phyloP scores from a whole-genome alignment of 2,888 invertebrate genomes.

The Entomobrya proxima region DNA sequence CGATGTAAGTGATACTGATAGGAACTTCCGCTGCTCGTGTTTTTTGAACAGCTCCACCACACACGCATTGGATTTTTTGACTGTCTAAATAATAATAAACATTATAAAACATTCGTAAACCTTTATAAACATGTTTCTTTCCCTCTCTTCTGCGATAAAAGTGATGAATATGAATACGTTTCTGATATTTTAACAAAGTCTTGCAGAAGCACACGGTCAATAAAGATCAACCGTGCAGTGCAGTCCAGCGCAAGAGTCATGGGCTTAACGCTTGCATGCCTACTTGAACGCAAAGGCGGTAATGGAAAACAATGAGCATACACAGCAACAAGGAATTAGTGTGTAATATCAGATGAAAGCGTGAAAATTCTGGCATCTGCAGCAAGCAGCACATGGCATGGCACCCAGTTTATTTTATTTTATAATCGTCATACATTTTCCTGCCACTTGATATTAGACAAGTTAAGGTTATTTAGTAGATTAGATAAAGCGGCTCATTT shows the following conservation, averaged over 20 bases:
- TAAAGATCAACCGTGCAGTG: constrained; percentile 16
- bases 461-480: constrained; percentile 70
- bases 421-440: constrained; percentile 68
- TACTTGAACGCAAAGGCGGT: constrained; percentile 25
- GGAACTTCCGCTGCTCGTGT: constrained; percentile 68
- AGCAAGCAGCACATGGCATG: constrained; percentile 46
- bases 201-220: neutral
- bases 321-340: neutral
- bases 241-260: too few species aligned
- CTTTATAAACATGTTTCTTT: neutral
- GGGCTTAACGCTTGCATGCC: neutral
- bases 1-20: constrained; percentile 71
- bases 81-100: constrained; percentile 38
- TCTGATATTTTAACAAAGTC: neutral
- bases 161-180: neutral
- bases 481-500: constrained; percentile 69
- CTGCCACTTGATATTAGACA: constrained; percentile 67
- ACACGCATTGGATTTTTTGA: constrained; percentile 4
- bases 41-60: constrained; percentile 6
- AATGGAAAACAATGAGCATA: neutral
- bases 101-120: constrained; percentile 26
- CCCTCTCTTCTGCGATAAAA: neutral
- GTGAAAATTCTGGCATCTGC: constrained; percentile 38
- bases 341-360: constrained; percentile 30
- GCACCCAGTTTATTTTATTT: constrained; percentile 49